Evolutionary conservation across 2,797 vertebrate genomes (phyloP).

Genomic region (Knipowitschia caucasica): DNA sequence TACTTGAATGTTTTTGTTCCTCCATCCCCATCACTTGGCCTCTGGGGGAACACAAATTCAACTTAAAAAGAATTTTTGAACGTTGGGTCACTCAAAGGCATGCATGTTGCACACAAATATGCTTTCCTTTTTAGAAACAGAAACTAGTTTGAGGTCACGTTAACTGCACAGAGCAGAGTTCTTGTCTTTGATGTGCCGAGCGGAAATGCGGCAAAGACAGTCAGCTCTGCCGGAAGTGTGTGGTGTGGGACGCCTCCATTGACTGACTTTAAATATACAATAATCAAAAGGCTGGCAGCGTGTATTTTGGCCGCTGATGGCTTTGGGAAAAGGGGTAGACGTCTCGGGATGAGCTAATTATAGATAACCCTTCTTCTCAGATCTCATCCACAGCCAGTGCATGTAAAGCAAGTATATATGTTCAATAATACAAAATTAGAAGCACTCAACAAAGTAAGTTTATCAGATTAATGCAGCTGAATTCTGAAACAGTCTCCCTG

Average conservation of each 20-base stretch:
- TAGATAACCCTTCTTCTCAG: constrained; percentile 59
- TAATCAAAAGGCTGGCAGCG: constrained; percentile 70
- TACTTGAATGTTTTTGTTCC: no score
- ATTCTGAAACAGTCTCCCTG: no score
- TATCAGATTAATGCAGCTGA: no score
- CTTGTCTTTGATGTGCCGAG: constrained; percentile 54
- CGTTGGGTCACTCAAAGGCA: constrained; percentile 28
- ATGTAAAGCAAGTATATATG: background rate
- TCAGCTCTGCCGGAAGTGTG: constrained; percentile 65
- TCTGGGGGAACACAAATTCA: no score
- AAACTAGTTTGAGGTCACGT: constrained; percentile 48
- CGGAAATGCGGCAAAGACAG: constrained; percentile 53
- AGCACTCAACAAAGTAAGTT: no score
- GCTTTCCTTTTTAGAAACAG: constrained; percentile 50
- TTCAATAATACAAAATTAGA: no score
- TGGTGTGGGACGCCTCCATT: constrained; percentile 56
- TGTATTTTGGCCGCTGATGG: constrained; percentile 70
- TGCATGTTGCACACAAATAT: constrained; percentile 32
- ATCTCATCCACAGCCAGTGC: constrained; percentile 42
- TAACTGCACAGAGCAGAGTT: constrained; percentile 46
- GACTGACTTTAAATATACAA: constrained; percentile 70
- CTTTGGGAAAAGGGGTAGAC: constrained; percentile 54
- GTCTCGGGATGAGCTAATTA: constrained; percentile 69
- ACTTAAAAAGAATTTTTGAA: no score
- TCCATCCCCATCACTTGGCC: no score